These are phyloP conservation scores for Heterodera filipjevi DNA, from an alignment of 2,888 invertebrate species.

Conservation along the genomic window DNA sequence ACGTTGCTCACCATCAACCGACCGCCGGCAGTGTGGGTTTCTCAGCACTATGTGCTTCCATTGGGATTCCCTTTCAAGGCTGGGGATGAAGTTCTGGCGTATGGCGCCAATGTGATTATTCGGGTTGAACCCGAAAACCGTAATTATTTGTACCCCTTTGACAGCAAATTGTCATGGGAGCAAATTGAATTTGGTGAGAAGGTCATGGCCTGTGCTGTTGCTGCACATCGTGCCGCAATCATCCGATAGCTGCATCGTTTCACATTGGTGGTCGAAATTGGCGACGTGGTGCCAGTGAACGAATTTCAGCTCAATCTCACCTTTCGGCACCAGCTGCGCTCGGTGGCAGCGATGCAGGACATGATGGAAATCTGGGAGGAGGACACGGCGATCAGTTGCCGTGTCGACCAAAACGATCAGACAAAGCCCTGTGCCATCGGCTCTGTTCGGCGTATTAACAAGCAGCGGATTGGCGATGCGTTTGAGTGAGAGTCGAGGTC, in stretches of 20 bases:
- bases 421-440: conserved; percentile 1
- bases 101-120: not conserved
- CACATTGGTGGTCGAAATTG: not conserved
- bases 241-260: not conserved
- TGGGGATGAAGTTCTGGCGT: not conserved
- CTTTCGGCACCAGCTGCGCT: not conserved
- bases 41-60: not conserved
- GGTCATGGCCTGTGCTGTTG: not conserved
- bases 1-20: not conserved
- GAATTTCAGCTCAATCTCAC: not conserved
- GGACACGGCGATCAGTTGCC: conserved; percentile 4
- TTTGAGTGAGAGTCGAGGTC: not conserved
- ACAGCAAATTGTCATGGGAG: not conserved
- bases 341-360: not conserved
- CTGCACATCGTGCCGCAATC: not conserved
- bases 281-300: not conserved
- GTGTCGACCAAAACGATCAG: not conserved
- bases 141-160: not conserved
- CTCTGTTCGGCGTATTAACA: not conserved
- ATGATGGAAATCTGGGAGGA: conserved; percentile 8
- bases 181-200: not conserved
- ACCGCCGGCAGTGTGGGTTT: not conserved
- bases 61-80: not conserved
- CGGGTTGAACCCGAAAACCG: not conserved
- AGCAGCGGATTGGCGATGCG: not conserved